These are phyloP conservation scores for Hyperoplus lanceolatus DNA, from an alignment of 2,797 vertebrate genomes.

Conservation along the genomic window DNA sequence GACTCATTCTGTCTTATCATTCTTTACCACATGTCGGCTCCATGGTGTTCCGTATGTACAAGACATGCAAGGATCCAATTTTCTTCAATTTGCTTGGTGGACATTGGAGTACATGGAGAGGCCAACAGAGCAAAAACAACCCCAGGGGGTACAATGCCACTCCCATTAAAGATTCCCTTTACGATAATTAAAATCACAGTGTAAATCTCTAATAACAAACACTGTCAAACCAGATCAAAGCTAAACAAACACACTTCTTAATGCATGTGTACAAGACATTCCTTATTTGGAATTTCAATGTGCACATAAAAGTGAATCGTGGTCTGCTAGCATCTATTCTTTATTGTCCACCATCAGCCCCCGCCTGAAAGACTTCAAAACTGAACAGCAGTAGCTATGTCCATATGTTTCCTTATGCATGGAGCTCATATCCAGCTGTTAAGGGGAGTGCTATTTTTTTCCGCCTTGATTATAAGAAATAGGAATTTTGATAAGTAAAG, in stretches of 20 bases:
- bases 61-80: constrained; percentile 15
- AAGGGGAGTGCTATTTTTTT: constrained; percentile 34
- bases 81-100: constrained; percentile 26
- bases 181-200: constrained; percentile 58
- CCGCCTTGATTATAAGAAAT: constrained; percentile 54
- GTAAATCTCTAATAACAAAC: constrained; percentile 53
- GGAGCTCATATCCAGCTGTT: constrained; percentile 61
- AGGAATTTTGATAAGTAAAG: constrained; percentile 50
- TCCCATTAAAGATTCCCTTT: constrained; percentile 43
- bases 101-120: constrained; percentile 25
- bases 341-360: constrained; percentile 1
- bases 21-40: constrained; percentile 5
- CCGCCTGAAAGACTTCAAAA: constrained; percentile 18
- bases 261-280: constrained; percentile 52
- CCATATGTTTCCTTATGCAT: constrained; percentile 46
- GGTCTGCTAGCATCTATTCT: constrained; percentile 23
- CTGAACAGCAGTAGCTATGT: constrained; percentile 42
- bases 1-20: neutral
- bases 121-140: constrained; percentile 1
- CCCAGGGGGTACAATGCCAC: constrained; percentile 39
- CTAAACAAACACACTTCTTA: constrained; percentile 58
- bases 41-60: neutral
- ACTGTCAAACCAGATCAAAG: constrained; percentile 36
- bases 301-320: constrained; percentile 55
- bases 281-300: constrained; percentile 40